phyloP scores from a whole-genome alignment of 2,888 invertebrate genomes.

The Abrostola triplasia region DNA sequence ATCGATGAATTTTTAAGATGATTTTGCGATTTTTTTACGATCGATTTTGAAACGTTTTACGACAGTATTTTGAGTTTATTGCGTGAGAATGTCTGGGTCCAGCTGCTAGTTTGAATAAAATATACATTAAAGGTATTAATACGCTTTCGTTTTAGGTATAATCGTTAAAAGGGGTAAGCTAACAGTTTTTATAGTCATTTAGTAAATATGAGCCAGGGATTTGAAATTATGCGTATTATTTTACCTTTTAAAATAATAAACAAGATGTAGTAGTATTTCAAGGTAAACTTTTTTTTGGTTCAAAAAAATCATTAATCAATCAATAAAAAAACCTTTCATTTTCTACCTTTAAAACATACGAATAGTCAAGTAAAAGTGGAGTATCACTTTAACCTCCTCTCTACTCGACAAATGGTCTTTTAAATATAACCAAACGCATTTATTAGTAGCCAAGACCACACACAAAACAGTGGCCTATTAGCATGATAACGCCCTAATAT shows the following conservation, averaged over 20 bases:
- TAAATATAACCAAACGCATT: neutral
- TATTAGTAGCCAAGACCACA: conserved; percentile 24
- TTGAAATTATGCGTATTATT: too few species aligned
- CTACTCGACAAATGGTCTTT: neutral
- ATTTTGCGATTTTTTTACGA: conserved; percentile 86
- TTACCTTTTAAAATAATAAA: too few species aligned
- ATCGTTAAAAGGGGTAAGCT: conserved; percentile 13
- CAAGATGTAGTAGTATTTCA: too few species aligned
- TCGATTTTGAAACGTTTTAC: conserved; percentile 77
- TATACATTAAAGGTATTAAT: conserved; percentile 31
- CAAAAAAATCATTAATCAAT: too few species aligned
- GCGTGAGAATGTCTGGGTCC: conserved; percentile 76
- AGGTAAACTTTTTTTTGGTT: too few species aligned
- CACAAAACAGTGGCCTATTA: conserved; percentile 37
- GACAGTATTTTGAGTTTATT: conserved; percentile 70
- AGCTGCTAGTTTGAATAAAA: conserved; percentile 63
- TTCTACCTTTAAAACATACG: too few species aligned
- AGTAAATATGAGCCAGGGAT: too few species aligned
- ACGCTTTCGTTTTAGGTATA: conserved; percentile 29
- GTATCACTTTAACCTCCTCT: too few species aligned
- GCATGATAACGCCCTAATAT: conserved; percentile 38
- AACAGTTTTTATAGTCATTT: neutral
- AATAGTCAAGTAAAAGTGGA: too few species aligned
- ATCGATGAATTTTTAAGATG: conserved; percentile 83
- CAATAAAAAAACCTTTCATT: too few species aligned